Conservation (phyloP, 2,797 vertebrate species). For the Myotis pilosus region DNA sequence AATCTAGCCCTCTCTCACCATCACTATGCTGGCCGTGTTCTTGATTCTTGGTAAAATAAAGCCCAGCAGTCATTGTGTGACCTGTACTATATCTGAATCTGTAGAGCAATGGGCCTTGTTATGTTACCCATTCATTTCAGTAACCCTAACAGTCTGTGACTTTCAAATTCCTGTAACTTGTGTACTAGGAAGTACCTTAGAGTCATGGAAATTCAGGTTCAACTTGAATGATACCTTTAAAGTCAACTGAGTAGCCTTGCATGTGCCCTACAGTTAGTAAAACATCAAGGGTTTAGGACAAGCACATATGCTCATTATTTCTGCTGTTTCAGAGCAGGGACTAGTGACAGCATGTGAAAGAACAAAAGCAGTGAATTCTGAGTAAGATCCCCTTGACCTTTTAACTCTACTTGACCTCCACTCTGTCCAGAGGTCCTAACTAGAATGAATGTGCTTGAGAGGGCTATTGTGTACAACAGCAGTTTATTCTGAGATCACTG, state of each 20-base stretch:
- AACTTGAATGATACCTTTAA: conserved; percentile 78
- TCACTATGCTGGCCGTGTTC: background rate
- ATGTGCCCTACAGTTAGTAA: conserved; percentile 80
- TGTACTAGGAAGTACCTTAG: conserved; percentile 8
- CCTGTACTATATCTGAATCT: background rate
- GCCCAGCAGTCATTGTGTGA: background rate
- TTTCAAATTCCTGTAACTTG: conserved; percentile 51
- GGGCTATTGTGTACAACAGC: conserved; percentile 44
- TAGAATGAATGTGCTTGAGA: conserved; percentile 41
- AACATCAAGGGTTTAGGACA: conserved; percentile 81
- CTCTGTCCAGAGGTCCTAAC: conserved; percentile 74
- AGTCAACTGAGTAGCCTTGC: conserved; percentile 81
- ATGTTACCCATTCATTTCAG: background rate
- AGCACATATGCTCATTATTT: conserved; percentile 66
- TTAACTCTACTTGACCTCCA: conserved; percentile 58
- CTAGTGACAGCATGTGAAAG: conserved; percentile 66
- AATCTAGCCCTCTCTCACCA: background rate
- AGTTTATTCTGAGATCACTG: conserved; percentile 76
- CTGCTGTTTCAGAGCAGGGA: conserved; percentile 47
- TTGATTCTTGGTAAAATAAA: background rate
- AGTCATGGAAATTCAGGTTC: conserved; percentile 51
- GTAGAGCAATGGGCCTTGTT: background rate
- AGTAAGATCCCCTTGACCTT: conserved; percentile 75
- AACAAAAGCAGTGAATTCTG: conserved; percentile 72
- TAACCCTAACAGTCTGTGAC: background rate